Base-by-base conservation (phyloP, 1,140 invertebrate genomes). In the Magallana ariakensis region DNA sequence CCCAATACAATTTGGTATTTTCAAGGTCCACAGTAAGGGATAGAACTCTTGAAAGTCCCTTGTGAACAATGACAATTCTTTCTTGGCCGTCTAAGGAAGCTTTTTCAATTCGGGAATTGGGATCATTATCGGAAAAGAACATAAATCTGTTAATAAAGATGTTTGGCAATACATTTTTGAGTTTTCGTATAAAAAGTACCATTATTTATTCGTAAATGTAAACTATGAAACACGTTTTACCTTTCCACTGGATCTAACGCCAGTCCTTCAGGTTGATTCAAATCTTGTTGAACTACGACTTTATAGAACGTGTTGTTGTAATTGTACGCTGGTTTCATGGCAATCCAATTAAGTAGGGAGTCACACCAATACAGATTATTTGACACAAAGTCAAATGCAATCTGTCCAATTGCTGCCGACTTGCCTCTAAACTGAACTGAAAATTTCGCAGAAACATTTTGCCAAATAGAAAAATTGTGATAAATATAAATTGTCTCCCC, bases 351-450 rank as follows among this genome's bases (percentile, higher is more conserved):
- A 19, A 55, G 46, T 53, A 82, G 10, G 4, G 53, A 55, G 54
- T 82, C 80, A 26, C 53, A 55, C 80, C 80, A 82, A 22, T 82
- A 82, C 54, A 82, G 57, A 53, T 85, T 85, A 19, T 62, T 54
- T 85, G 60, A 55, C 26, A 75, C 54, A 58, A 19, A 70, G 66
- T 85, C 84, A 46, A 85, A 85, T 16, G 62, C 58, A 33, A 75
- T 75, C 22, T 75, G 66, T 4, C 19, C 66, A 26, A 26, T 33
- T 33, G 19, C 66, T 11, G 13, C 33, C 13, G 66, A 75, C 22
- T 22, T 75, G 22, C 66, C 66, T 75, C 22, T 75, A 26, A 26
- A 33, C 11, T 19, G 22, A 13, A 75, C 26, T 33, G 66, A 75
- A 33, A 75, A 8, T 10, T 19, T 5, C 11, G 22, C 13, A 11